Evolutionary conservation across 2,113 vertebrate species (phyloP), one percentile per base, ranked within the genome.

Genomic region (Otocyon megalotis): DNA sequence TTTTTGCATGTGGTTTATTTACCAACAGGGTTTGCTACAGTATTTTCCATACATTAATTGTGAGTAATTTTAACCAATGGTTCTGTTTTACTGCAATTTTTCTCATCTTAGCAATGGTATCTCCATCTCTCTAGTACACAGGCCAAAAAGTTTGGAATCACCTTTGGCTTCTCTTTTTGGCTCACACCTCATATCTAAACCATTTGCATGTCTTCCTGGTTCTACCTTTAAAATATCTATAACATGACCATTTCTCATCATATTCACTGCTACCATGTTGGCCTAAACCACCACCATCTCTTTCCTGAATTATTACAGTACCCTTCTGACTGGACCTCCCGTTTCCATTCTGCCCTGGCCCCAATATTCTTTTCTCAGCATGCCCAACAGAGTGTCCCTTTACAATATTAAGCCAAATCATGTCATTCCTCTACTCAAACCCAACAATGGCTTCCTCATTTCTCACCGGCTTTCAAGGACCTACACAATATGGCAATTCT

Each of bases 321-420:
- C 1, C 30, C 10, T 85, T 35, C 37, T 53, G 22, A 28, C 4
- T 14, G 9, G 0, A 5, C 4, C 11, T 3, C 0, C 53, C 24
- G 1, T 54, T 60, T 48, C 65, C 17, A 35, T 5, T 1, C 16
- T 53, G 10, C 13, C 13, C 8, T 67, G 5, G 13, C 8, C 8
- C 17, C 22, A 87, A 14, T 3, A 58, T 32, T n/a, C 14, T 87
- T 43, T 62, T 35, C 19, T 67, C 35, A 76, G 35, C 22, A 67
- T 9, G 3, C 53, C 4, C 58, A 93, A 56, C 48, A 77, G 4
- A 81, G 2, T 10, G 3, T 22, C 1, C 26, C 72, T 86, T 88
- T 69, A 88, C 24, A 77, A 63, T 28, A 35, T 32, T 72, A 69
- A 81, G 43, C 28, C 11, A 80, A 77, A 79, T 37, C 4, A 43